Evolutionary conservation across 2,113 vertebrate species (phyloP).

Genomic region (Pyxicephalus adspersus): DNA sequence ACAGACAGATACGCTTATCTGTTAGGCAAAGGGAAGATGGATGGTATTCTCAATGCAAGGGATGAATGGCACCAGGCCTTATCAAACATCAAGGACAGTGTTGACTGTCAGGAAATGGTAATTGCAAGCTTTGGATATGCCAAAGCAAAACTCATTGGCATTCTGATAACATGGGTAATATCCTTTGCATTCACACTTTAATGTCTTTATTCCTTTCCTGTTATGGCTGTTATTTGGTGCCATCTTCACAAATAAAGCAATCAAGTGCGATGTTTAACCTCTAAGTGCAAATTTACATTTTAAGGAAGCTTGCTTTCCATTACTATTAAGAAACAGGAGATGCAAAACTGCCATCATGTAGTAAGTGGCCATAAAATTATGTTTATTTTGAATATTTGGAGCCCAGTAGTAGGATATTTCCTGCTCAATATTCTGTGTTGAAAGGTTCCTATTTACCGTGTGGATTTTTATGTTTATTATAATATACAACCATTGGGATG

Average conservation of each 20-base stretch:
- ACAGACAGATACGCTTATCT: conserved; percentile 51
- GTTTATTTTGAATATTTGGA: no score
- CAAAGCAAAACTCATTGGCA: conserved; percentile 36
- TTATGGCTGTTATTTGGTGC: neutral
- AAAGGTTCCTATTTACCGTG: no score
- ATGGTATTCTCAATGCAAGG: conserved; percentile 44
- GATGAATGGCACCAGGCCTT: conserved; percentile 48
- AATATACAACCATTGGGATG: no score
- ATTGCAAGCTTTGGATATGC: conserved; percentile 34
- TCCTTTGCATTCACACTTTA: neutral
- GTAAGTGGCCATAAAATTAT: no score
- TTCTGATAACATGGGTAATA: conserved; percentile 26
- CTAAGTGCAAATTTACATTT: neutral
- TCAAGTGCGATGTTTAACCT: neutral
- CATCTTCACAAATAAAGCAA: neutral
- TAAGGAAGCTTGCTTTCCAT: neutral
- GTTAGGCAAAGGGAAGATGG: conserved; percentile 49
- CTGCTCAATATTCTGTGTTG: no score
- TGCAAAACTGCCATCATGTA: no score
- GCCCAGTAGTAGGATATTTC: no score
- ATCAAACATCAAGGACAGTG: conserved; percentile 55
- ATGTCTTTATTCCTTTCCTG: neutral
- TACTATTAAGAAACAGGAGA: no score
- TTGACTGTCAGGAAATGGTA: conserved; percentile 45
- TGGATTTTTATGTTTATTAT: no score